These are phyloP conservation scores for Takifugu ocellatus DNA, from an alignment of 2,797 vertebrate species.

Conservation along the genomic window DNA sequence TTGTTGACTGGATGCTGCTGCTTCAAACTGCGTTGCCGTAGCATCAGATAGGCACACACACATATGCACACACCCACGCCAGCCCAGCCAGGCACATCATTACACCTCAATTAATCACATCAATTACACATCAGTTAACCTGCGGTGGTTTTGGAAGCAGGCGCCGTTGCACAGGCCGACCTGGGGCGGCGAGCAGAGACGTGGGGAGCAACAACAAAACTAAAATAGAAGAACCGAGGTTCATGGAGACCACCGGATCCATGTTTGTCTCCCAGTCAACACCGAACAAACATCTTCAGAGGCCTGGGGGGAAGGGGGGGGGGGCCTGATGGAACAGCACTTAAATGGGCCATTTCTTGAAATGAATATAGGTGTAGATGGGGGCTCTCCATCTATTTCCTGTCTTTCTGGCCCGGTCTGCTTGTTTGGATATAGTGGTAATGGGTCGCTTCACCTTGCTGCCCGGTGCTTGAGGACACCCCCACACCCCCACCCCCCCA, in stretches of 20 bases:
- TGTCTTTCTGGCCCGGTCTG: slow-evolving; percentile 49
- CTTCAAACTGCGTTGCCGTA: slow-evolving; percentile 75
- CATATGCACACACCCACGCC: slow-evolving; percentile 8
- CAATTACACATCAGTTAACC: slow-evolving; percentile 80
- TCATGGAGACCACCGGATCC: not conserved
- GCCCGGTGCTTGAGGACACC: slow-evolving; percentile 63
- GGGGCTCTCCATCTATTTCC: slow-evolving; percentile 52
- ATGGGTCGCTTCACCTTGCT: slow-evolving; percentile 77
- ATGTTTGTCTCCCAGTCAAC: slow-evolving; percentile 42
- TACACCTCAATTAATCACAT: slow-evolving; percentile 82
- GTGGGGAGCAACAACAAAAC: too few relatives aligned
- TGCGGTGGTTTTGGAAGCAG: slow-evolving; percentile 50
- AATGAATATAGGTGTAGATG: slow-evolving; percentile 49
- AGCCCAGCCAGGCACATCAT: slow-evolving; percentile 59
- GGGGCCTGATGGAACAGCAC: slow-evolving; percentile 1
- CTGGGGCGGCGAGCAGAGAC: slow-evolving; percentile 11
- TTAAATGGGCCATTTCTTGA: slow-evolving; percentile 39
- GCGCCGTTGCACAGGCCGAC: slow-evolving; percentile 40
- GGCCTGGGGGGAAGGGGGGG: not conserved
- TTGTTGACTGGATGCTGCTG: slow-evolving; percentile 75
- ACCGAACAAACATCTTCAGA: slow-evolving; percentile 49
- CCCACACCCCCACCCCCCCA: slow-evolving; percentile 3
- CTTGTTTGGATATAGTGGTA: slow-evolving; percentile 67
- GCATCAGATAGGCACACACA: slow-evolving; percentile 54
- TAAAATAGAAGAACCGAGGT: too few relatives aligned